Evolutionary conservation across 2,113 vertebrate species (phyloP).

Genomic region (Gymnorhina tibicen): DNA sequence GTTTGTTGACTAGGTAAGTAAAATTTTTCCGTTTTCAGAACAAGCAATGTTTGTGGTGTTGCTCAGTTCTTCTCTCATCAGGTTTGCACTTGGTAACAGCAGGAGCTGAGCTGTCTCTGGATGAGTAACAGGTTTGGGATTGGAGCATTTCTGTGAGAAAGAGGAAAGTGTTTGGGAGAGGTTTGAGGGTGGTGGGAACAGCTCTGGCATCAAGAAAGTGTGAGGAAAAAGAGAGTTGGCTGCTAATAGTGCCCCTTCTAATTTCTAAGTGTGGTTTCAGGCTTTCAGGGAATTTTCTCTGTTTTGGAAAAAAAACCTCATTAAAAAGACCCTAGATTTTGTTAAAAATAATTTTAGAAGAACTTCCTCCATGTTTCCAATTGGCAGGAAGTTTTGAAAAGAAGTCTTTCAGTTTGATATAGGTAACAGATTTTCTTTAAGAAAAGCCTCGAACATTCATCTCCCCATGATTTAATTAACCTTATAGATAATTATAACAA

Average conservation of each 20-base stretch:
- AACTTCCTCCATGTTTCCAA: background rate
- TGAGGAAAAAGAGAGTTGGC: background rate
- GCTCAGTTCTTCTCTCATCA: background rate
- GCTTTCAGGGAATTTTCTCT: background rate
- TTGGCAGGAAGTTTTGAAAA: background rate
- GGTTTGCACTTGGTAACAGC: background rate
- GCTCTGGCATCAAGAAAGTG: background rate
- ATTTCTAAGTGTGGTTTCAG: background rate
- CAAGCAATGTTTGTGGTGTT: background rate
- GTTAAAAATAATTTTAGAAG: background rate
- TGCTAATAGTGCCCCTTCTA: background rate
- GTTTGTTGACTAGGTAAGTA: background rate
- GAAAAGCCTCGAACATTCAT: background rate
- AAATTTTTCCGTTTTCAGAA: background rate
- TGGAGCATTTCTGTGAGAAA: background rate
- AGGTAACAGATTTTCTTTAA: background rate
- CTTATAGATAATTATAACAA: background rate
- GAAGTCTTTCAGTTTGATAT: background rate
- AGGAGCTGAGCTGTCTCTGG: background rate
- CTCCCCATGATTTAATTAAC: background rate
- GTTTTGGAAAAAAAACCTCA: background rate
- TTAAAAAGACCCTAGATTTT: background rate
- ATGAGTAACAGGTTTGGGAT: background rate
- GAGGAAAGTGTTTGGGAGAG: background rate
- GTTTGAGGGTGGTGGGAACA: background rate